A percentile compares a stretch with the other conserved stretches of the same genome.
These are phyloP conservation scores for Crypturellus undulatus DNA, from an alignment of 2,113 vertebrate genomes.

Conservation along the genomic window DNA sequence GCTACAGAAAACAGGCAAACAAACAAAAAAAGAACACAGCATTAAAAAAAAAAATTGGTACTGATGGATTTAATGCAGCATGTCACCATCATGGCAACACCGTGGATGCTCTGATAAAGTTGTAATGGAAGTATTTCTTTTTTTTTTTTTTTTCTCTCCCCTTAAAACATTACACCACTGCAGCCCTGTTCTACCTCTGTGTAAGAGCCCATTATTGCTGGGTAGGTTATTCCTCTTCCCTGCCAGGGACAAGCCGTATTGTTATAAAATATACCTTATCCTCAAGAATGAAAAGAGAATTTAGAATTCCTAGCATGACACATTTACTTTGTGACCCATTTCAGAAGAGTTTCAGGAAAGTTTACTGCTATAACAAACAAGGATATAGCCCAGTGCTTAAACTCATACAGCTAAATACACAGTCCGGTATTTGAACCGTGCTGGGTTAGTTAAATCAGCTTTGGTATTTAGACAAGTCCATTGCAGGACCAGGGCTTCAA, in stretches of 20 bases:
- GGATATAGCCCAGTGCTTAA: neutral
- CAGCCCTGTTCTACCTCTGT: neutral
- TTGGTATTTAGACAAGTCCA: neutral
- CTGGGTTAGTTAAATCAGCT: neutral
- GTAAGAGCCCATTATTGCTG: neutral
- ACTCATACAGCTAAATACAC: neutral
- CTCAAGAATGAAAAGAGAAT: neutral
- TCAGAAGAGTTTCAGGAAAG: conserved; percentile 2
- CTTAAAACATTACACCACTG: neutral
- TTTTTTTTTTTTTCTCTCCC: too few relatives aligned
- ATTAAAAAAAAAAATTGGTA: neutral
- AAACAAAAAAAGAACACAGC: too few relatives aligned
- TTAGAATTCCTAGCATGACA: neutral
- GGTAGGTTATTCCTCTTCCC: neutral
- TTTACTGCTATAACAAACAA: neutral
- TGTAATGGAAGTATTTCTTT: neutral
- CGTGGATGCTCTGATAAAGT: neutral
- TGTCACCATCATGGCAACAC: accelerated
- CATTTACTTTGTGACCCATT: neutral
- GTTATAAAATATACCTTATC: neutral
- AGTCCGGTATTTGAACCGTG: neutral
- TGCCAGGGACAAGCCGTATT: neutral
- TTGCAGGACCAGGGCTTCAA: too few relatives aligned
- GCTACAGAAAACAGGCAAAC: neutral
- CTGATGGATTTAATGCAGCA: neutral